Percentiles rank a stretch among this genome's conserved stretches.
These are phyloP conservation scores for Odontomachus brunneus DNA, from an alignment of 1,140 invertebrate species.

Conservation along the genomic window DNA sequence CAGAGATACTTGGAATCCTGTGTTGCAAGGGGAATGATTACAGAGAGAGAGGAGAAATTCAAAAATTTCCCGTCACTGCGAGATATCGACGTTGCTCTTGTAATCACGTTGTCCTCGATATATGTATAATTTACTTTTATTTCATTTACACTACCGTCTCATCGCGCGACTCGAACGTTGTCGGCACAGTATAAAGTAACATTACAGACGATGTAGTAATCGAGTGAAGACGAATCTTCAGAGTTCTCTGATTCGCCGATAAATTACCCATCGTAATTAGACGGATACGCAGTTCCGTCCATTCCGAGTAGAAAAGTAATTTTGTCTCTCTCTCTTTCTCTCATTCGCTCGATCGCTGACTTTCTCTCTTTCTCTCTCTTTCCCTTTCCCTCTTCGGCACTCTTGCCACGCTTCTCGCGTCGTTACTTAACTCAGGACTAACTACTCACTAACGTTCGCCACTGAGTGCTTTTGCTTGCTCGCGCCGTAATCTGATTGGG, in stretches of 20 bases:
- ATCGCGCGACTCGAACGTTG: not conserved
- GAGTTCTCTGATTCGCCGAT: conserved; percentile 28
- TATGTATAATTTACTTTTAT: too few relatives aligned
- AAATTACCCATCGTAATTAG: conserved; percentile 43
- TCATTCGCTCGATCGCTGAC: not conserved
- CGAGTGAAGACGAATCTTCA: conserved; percentile 19
- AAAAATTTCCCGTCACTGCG: too few relatives aligned
- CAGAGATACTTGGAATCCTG: too few relatives aligned
- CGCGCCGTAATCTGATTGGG: conserved; percentile 58
- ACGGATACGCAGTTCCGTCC: not conserved
- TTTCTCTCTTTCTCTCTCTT: not conserved
- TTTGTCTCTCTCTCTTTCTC: conserved; percentile 1
- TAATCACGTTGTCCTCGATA: too few relatives aligned
- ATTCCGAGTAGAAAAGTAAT: conserved; percentile 39
- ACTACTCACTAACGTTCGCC: conserved; percentile 47
- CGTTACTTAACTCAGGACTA: conserved; percentile 59
- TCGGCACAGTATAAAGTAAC: not conserved
- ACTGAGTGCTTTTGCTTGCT: conserved; percentile 66
- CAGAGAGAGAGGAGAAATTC: too few relatives aligned
- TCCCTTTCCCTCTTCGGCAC: not conserved
- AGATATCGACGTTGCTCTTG: too few relatives aligned
- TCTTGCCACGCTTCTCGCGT: conserved; percentile 11
- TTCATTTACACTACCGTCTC: too few relatives aligned
- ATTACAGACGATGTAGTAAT: conserved; percentile 1
- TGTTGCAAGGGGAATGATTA: too few relatives aligned